Percentiles rank a stretch among this genome's conserved stretches.
These are phyloP conservation scores for Molorchus minor DNA, from an alignment of 2,888 invertebrate species.

Conservation along the genomic window DNA sequence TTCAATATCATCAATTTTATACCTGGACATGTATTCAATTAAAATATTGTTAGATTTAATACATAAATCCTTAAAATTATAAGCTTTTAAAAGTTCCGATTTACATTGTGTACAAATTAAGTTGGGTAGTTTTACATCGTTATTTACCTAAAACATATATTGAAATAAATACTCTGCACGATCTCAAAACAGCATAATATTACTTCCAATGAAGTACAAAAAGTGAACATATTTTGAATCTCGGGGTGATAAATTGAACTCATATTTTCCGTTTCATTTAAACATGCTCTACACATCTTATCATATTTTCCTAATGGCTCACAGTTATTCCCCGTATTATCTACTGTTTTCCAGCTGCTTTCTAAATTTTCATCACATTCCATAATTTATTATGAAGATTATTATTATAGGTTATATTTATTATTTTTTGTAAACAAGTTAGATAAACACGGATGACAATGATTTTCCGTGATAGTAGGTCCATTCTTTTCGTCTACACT, in stretches of 20 bases:
- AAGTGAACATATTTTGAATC: conserved; percentile 52
- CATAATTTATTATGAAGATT: not conserved
- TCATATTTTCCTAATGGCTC: conserved; percentile 24
- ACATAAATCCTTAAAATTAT: conserved; percentile 52
- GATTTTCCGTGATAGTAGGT: too few relatives aligned
- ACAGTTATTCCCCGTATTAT: conserved; percentile 4
- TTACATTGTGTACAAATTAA: conserved; percentile 52
- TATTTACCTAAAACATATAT: conserved; percentile 44
- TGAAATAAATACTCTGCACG: not conserved
- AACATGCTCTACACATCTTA: conserved; percentile 65
- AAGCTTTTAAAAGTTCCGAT: conserved; percentile 45
- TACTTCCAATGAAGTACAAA: conserved; percentile 53
- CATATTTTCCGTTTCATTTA: conserved; percentile 58
- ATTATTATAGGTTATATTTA: not conserved
- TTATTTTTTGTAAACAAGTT: too few relatives aligned
- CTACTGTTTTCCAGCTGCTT: conserved; percentile 4
- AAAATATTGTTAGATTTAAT: conserved; percentile 49
- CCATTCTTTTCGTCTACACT: too few relatives aligned
- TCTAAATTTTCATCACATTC: too few relatives aligned
- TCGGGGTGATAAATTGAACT: conserved; percentile 55
- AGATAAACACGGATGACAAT: too few relatives aligned
- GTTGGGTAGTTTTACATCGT: conserved; percentile 48
- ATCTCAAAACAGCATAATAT: conserved; percentile 11
- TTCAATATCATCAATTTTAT: conserved; percentile 46
- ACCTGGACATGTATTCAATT: conserved; percentile 42